Base-by-base conservation (phyloP, 2,888 invertebrate species). In the Drosophila paracracens region DNA sequence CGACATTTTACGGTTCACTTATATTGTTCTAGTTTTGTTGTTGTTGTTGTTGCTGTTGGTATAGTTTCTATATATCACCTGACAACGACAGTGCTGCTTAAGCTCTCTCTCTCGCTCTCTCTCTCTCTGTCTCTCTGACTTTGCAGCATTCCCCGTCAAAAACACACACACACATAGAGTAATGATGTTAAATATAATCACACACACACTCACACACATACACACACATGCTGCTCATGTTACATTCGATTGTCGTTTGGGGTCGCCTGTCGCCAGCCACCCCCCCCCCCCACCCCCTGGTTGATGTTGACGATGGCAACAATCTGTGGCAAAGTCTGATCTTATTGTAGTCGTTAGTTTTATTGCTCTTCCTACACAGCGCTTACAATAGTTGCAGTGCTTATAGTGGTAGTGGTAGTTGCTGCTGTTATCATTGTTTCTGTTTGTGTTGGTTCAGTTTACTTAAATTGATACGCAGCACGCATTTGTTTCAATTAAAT, bases 401-500 rank as follows among this genome's bases (percentile, higher is more conserved):
- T 35, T 40, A 38, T 51, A 36, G 51, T 48, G 56, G 58, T 53
- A 53, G 59, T 58, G 48, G 66, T 59, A 25, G 29, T 56, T 46
- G 29, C 21, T 21, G 13, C 43, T 43, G 21, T 46, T 46, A 13
- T 21, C 46, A 25, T 62, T 38, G 53, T 65, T 48, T 35, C 50
- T 54, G 31, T 61, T 73, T 61, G 40, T 70, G 71, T 54, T 57
- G 29, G 66, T 64, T 63, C 58, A 61, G 70, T 74, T 74, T 70
- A 67, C 83, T 70, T 83, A 88, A 87, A 87, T 89, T 87, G 90
- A 88, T 87, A 89, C 90, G 86, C 88, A 88, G 90, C 86, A 87
- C 86, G 90, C 86, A 87, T 87, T 89, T 87, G 88, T 87, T 87
- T 87, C 86, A 87, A 87, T 87, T 87, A 89, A 87, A 87, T 87